Conservation (phyloP, 1,140 invertebrate genomes). For the Temnothorax longispinosus region DNA sequence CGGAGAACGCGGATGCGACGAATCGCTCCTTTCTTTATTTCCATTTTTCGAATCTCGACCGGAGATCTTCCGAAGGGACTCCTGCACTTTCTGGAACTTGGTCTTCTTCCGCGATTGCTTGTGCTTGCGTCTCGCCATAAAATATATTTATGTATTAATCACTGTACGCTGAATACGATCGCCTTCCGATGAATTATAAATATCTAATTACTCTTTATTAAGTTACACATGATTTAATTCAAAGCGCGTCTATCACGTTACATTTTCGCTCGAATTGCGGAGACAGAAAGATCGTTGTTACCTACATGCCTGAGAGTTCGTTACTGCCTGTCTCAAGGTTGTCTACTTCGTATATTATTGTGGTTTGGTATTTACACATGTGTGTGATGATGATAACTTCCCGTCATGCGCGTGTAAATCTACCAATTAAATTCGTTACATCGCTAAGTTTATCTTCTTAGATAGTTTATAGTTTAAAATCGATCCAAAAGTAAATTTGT, state of each 20-base stretch:
- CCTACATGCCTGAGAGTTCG: too few species aligned
- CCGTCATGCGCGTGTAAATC: neutral
- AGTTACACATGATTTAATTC: neutral
- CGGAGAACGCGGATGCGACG: slow-evolving; percentile 53
- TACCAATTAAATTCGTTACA: neutral
- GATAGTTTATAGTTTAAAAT: neutral
- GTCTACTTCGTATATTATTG: too few species aligned
- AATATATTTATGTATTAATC: neutral
- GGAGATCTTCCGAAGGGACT: neutral
- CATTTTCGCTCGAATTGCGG: too few species aligned
- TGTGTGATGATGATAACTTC: neutral
- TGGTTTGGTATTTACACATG: too few species aligned
- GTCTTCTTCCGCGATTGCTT: slow-evolving; percentile 18
- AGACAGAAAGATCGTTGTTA: too few species aligned
- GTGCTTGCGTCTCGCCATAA: slow-evolving; percentile 19
- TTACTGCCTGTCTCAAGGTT: too few species aligned
- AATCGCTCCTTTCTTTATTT: neutral
- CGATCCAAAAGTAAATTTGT: neutral
- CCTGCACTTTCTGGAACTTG: neutral
- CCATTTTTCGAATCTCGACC: neutral
- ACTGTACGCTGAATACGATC: neutral
- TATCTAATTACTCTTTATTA: neutral
- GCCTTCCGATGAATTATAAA: neutral
- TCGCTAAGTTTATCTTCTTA: neutral
- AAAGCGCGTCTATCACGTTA: too few species aligned